Conservation (phyloP, 2,888 invertebrate species). For the Tenthredo distinguenda region DNA sequence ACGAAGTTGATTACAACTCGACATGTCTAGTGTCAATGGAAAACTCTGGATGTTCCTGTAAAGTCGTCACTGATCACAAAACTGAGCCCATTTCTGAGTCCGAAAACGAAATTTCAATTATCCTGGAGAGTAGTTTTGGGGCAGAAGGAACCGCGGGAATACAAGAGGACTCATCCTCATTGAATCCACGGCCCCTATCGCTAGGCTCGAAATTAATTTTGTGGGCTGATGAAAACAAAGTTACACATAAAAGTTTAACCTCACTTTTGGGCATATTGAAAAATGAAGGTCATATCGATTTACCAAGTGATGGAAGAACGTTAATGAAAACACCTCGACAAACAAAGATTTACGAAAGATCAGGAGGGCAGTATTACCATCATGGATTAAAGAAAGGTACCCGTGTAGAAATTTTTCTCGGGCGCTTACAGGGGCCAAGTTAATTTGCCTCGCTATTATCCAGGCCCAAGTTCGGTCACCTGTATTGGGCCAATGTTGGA, state of each 20-base stretch:
- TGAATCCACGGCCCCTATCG: not conserved
- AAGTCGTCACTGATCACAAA: no score
- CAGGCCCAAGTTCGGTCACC: conserved; percentile 30
- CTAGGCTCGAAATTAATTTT: not conserved
- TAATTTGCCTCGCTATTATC: conserved; percentile 21
- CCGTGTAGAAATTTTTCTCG: no score
- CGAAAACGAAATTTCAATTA: no score
- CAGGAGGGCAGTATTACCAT: conserved; percentile 11
- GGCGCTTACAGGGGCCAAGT: not conserved
- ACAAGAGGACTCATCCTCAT: no score
- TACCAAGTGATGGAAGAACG: conserved; percentile 5
- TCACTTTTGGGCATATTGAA: not conserved
- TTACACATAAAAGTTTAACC: not conserved
- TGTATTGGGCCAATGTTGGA: conserved; percentile 27
- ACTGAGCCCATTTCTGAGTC: no score
- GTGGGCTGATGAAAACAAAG: not conserved
- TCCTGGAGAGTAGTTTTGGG: no score
- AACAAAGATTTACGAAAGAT: not conserved
- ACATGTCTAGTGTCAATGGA: no score
- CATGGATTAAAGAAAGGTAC: not conserved
- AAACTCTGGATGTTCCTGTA: no score
- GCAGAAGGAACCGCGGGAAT: no score
- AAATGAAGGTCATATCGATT: conserved; percentile 1
- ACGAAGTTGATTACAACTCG: no score
- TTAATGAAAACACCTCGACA: not conserved